Conservation (phyloP, 2,113 vertebrate species). For the Seriola aureovittata region DNA sequence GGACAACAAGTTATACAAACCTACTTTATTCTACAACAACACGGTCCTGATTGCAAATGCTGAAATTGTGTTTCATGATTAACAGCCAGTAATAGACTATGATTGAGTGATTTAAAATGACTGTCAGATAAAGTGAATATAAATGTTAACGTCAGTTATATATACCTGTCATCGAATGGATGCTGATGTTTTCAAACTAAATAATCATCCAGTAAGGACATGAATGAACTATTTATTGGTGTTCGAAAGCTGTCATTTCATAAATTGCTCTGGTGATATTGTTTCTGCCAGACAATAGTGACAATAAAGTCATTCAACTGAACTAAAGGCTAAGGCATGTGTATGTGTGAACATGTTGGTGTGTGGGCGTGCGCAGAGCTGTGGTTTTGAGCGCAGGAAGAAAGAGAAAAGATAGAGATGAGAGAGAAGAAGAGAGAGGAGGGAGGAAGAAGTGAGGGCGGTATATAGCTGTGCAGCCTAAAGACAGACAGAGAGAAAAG, state of each 20-base stretch:
- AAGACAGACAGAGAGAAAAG: constrained; percentile 26
- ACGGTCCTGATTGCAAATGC: not conserved
- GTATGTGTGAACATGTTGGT: constrained; percentile 51
- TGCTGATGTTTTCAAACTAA: constrained; percentile 42
- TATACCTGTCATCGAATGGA: constrained; percentile 2
- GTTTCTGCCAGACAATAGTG: constrained; percentile 65
- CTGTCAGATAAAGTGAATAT: constrained; percentile 15
- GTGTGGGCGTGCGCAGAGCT: constrained; percentile 54
- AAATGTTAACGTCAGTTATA: constrained; percentile 13
- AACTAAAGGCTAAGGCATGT: constrained; percentile 51
- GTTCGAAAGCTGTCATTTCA: constrained; percentile 64
- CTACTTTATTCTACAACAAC: not conserved
- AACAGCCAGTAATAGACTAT: not conserved
- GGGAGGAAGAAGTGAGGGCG: constrained; percentile 34
- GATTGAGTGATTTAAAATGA: constrained; percentile 13
- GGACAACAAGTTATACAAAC: not conserved
- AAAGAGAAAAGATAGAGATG: constrained; percentile 31
- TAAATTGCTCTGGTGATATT: constrained; percentile 51
- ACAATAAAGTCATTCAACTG: constrained; percentile 70
- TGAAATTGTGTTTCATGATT: not conserved
- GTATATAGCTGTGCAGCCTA: constrained; percentile 18
- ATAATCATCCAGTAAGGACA: constrained; percentile 23
- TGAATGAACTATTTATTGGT: constrained; percentile 29
- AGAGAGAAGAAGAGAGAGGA: constrained; percentile 24
- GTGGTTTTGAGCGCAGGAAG: constrained; percentile 39